Base-by-base conservation (phyloP, 2,888 invertebrate genomes). In the Blastobasis adustella region DNA sequence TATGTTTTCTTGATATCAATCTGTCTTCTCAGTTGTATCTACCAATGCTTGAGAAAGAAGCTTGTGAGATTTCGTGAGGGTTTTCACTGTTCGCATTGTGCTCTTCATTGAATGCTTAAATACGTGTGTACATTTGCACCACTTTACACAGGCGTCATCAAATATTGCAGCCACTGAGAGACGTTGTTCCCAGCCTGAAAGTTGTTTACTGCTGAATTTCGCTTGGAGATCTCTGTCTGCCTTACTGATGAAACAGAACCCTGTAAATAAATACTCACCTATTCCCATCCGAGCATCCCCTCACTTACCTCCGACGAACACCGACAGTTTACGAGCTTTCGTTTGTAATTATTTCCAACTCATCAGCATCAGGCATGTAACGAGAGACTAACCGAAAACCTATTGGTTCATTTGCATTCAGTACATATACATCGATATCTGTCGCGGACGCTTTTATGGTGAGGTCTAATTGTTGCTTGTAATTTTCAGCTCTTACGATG, bases 401-500 rank as follows among this genome's bases (percentile, higher is more conserved):
- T 65, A 65, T 65, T 60, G 57, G 66, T 71, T 73, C 71, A 80
- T 72, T 79, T 82, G 85, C 86, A 86, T 86, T 85, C 82, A 83
- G 82, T 84, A 82, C 84, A 84, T 83, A 82, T 73, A 65, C 58
- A 61, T 58, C 23, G 23, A 50, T 9, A 23, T 10, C 48, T 47
- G 39, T 10, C 39, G 9, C 7, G n/a, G 36, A 45, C 36, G 8
- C 23, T 45, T 10, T 10, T n/a, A 1, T 42, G 10, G 23, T 9
- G 5, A 42, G 36, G 5, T 36, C 5, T 45, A 9, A 5, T 45
- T 10, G 6, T 45, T 10, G 23, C 10, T 8, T 45, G 36, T 43
- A 8, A 46, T 61, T 82, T 90, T 46, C 89, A 92, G 92, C 91
- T 91, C 91, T 73, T 92, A 91, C 90, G 92, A 92, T 91, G 92